Conservation (phyloP, 2,888 invertebrate species). For the Drosophila formosana region DNA sequence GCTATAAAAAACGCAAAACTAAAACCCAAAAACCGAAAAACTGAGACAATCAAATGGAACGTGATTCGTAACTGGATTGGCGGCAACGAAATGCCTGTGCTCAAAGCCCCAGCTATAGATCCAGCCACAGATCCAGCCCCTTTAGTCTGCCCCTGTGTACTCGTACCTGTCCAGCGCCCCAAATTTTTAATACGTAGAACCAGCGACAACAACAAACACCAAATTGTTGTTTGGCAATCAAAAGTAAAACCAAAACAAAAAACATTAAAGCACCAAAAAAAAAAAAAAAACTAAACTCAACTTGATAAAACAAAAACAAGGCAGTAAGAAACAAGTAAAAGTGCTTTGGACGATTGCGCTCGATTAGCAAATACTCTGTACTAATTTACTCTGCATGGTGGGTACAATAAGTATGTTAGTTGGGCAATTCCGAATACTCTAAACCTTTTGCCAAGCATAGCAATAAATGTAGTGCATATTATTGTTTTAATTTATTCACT, state of each 20-base stretch:
- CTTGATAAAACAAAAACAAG: conserved; percentile 16
- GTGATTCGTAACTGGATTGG: conserved; percentile 63
- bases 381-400: not conserved
- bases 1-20: conserved; percentile 36
- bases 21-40: conserved; percentile 26
- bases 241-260: conserved; percentile 55
- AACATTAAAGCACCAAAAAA: conserved; percentile 5
- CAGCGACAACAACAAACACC: conserved; percentile 44
- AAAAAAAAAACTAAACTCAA: conserved; percentile 23
- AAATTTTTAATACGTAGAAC: conserved; percentile 65
- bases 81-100: conserved; percentile 36
- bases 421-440: too few species aligned
- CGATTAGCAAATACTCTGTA: conserved; percentile 16
- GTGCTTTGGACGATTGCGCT: not conserved
- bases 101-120: conserved; percentile 21
- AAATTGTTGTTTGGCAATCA: conserved; percentile 78
- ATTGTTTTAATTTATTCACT: too few species aligned
- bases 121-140: conserved; percentile 2
- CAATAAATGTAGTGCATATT: too few species aligned
- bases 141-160: conserved; percentile 8
- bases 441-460: too few species aligned
- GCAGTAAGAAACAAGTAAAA: conserved; percentile 36
- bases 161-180: conserved; percentile 54
- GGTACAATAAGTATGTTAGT: not conserved
- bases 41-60: conserved; percentile 67